Percentiles rank a stretch among this genome's conserved stretches.
Evolutionary conservation across 2,113 vertebrate genomes (phyloP).

Genomic region (Cyprinodon brontotheroides): DNA sequence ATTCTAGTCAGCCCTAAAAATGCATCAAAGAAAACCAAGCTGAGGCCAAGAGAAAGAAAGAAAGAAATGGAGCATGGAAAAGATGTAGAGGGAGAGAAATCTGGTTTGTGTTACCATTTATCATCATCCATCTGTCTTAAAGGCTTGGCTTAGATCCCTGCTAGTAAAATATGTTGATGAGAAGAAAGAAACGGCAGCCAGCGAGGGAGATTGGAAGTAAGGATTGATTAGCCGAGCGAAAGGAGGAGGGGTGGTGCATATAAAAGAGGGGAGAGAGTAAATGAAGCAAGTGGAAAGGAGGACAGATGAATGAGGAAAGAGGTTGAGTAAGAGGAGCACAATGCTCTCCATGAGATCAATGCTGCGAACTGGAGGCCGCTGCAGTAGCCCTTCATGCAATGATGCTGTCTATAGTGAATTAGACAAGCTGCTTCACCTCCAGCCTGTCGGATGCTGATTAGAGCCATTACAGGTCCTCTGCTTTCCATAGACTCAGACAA

Average conservation of each 20-base stretch:
- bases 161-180: constrained; percentile 59
- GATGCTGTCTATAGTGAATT: constrained; percentile 46
- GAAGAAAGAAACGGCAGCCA: constrained; percentile 33
- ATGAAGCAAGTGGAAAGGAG: constrained; percentile 42
- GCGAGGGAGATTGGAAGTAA: constrained; percentile 50
- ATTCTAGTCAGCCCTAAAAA: constrained; percentile 60
- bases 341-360: constrained; percentile 57
- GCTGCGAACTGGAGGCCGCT: constrained; percentile 37
- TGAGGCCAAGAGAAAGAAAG: constrained; percentile 43
- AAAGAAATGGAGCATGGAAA: constrained; percentile 15
- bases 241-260: constrained; percentile 46
- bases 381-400: constrained; percentile 37
- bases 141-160: constrained; percentile 63
- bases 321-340: constrained; percentile 31
- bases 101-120: constrained; percentile 54
- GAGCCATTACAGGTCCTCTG: constrained; percentile 39
- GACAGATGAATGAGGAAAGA: constrained; percentile 46
- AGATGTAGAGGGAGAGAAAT: constrained; percentile 31
- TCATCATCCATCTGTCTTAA: constrained; percentile 63
- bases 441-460: constrained; percentile 53
- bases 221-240: constrained; percentile 62
- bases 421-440: constrained; percentile 59
- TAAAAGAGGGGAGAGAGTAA: constrained; percentile 52
- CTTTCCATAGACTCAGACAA: constrained; percentile 38
- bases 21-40: constrained; percentile 64